Evolutionary conservation across 30 jellyfish, hydroid and myxozoan genomes (phyloP), one percentile per base, ranked within the genome.

Genomic region (Hydractinia echinata): DNA sequence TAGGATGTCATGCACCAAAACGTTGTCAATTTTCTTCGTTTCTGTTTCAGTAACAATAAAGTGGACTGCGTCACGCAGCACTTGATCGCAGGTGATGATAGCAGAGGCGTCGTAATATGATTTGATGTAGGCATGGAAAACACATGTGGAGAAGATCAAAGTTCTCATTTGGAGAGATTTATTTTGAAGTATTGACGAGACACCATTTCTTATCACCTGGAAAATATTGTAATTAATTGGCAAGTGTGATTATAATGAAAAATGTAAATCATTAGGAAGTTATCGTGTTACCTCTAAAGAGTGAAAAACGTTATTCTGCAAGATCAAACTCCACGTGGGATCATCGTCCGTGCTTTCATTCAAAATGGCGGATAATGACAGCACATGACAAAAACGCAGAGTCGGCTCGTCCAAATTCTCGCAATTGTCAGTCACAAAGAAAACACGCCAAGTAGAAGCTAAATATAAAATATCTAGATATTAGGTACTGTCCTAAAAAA

Each of bases 61-160:
- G 0, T 70, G 74, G 60, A 79, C 86, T 54, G 56, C 79, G 19
- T 5, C 53, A 5, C 53, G 72, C 52, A 86, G 52, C 54, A 83
- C 62, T 51, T 85, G 76, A 52, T 87, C 89, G 50, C 77, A 55
- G 55, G 55, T 79, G 18, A 16, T 66, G 53, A 76, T 81, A 52
- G 89, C 89, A 21, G 76, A 55, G 55, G 55, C 69, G 18, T 21
- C 76, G 53, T 60, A 74, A 18, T 83, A 77, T 48, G 95, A 53
- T 54, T 49, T 15, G 13, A 80, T 62, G n/a, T 67, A 66, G 19
- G 86, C 95, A 74, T 86, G 95, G 5, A 76, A 69, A 13, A 80
- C 86, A 61, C 95, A 86, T 15, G 72, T 67, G n/a, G 76, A 56
- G 66, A 60, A 86, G 39, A 86, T 82, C 7, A 86, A 70, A 11